Conservation (phyloP, 2,888 invertebrate genomes). For the Athrips mouffetella region DNA sequence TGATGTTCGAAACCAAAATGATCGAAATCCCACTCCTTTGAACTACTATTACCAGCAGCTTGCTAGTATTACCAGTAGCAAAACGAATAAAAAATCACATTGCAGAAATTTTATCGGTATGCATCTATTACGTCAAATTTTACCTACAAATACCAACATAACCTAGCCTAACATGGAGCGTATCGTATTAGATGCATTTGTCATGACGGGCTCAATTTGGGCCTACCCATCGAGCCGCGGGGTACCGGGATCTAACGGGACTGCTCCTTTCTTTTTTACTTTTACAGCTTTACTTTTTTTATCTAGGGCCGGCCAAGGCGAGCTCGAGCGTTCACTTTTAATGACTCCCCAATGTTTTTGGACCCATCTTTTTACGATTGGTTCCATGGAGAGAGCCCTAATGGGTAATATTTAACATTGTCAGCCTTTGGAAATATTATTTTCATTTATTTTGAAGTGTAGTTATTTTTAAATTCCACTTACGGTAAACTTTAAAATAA, state of each 20-base stretch:
- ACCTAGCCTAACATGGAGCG: slow-evolving; percentile 24
- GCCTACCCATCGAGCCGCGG: slow-evolving; percentile 35
- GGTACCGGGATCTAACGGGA: slow-evolving; percentile 68
- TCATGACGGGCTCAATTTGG: slow-evolving; percentile 15
- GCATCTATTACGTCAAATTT: too few species aligned
- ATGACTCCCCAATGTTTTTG: slow-evolving; percentile 44
- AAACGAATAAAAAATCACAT: too few species aligned
- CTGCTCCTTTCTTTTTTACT: slow-evolving; percentile 47
- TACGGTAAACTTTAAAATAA: too few species aligned
- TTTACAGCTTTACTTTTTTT: slow-evolving; percentile 45
- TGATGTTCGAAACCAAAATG: too few species aligned
- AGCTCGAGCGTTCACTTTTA: slow-evolving; percentile 74
- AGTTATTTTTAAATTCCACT: too few species aligned
- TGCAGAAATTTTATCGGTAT: too few species aligned
- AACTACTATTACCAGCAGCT: too few species aligned
- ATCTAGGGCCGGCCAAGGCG: slow-evolving; percentile 47
- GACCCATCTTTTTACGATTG: slow-evolving; percentile 25
- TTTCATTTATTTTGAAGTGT: too few species aligned
- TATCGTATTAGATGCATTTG: slow-evolving; percentile 18
- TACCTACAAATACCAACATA: too few species aligned
- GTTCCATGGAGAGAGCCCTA: slow-evolving; percentile 14
- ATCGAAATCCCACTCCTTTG: too few species aligned
- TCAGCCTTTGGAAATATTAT: not conserved
- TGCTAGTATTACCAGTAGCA: too few species aligned
- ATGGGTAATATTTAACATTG: slow-evolving; percentile 11